Percentiles rank a stretch among this genome's conserved stretches.
These are phyloP conservation scores for Austrolebias charrua DNA, from an alignment of 2,797 vertebrate species.

Conservation along the genomic window DNA sequence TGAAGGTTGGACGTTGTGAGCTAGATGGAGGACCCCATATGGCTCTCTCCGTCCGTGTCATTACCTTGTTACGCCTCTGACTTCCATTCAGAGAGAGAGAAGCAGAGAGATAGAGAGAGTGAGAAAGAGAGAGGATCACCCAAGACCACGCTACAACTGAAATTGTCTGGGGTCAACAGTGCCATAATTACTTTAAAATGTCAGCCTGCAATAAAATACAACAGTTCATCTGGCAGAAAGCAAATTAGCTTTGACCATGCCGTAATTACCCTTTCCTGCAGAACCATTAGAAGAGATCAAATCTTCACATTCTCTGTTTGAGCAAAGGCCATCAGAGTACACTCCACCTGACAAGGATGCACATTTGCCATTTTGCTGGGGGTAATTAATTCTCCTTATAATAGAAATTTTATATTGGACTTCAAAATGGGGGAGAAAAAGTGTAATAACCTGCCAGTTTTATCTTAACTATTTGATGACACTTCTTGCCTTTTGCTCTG, in stretches of 20 bases:
- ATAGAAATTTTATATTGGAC: slow-evolving; percentile 99
- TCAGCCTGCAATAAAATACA: slow-evolving; percentile 99
- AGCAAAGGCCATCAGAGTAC: slow-evolving; percentile 99
- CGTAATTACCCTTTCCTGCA: slow-evolving; percentile 99
- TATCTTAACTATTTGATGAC: slow-evolving; percentile 90
- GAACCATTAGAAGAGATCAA: slow-evolving; percentile 99
- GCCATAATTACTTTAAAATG: slow-evolving; percentile 99
- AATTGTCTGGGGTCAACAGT: slow-evolving; percentile 99
- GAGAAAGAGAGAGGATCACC: slow-evolving; percentile 80
- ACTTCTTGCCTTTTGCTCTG: slow-evolving; percentile 62
- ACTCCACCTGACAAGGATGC: slow-evolving; percentile 99
- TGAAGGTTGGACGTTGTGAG: slow-evolving; percentile 66
- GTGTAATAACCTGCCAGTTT: slow-evolving; percentile 98
- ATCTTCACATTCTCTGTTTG: slow-evolving; percentile 99
- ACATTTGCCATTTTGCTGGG: slow-evolving; percentile 99
- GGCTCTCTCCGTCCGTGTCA: slow-evolving; percentile 99
- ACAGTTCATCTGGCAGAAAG: slow-evolving; percentile 99
- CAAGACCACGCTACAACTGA: slow-evolving; percentile 97
- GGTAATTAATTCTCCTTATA: slow-evolving; percentile 99
- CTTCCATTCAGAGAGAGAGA: slow-evolving; percentile 86
- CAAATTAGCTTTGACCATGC: slow-evolving; percentile 99
- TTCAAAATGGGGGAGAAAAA: slow-evolving; percentile 92
- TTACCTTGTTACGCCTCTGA: slow-evolving; percentile 99
- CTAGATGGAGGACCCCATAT: slow-evolving; percentile 91
- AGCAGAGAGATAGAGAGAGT: slow-evolving; percentile 77